Conservation (phyloP, 37 sponge, comb jelly and placozoan species). For the Eunapius fragilis region DNA sequence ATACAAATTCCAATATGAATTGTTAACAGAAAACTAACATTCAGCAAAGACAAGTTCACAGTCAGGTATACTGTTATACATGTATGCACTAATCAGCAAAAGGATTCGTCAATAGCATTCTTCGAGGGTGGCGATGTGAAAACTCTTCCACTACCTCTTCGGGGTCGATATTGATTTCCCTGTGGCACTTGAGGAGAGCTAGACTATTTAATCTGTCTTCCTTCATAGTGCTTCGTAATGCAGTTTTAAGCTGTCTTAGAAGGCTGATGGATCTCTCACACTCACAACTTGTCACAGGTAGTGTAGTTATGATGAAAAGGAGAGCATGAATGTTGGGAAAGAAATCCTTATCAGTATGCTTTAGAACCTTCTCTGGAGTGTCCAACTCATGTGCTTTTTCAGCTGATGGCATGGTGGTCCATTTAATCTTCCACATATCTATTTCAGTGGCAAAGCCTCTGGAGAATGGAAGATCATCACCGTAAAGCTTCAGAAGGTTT, state of each 20-base stretch:
- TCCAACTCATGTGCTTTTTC: constrained; percentile 15
- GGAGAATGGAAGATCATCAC: constrained; percentile 40
- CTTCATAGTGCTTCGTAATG: constrained; percentile 23
- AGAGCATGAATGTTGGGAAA: constrained; percentile 52
- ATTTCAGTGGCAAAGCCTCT: constrained; percentile 45
- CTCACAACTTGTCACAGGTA: constrained; percentile 72
- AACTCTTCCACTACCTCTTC: constrained; percentile 28
- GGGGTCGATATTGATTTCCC: background rate
- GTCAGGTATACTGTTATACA: too few species aligned
- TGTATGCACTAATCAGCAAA: too few species aligned
- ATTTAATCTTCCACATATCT: constrained; percentile 46
- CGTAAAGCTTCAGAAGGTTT: constrained; percentile 22
- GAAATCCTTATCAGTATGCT: constrained; percentile 42
- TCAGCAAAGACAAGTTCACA: too few species aligned
- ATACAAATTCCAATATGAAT: too few species aligned
- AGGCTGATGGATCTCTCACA: constrained; percentile 69
- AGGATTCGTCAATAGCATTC: too few species aligned
- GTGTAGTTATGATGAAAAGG: constrained; percentile 32
- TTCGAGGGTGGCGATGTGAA: background rate
- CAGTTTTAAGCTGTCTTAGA: constrained; percentile 34
- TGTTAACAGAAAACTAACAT: too few species aligned
- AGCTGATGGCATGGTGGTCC: constrained; percentile 1
- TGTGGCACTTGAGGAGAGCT: constrained; percentile 5
- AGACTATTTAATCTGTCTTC: constrained; percentile 11
- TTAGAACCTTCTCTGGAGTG: constrained; percentile 41